Conservation (phyloP, 2,797 vertebrate species). For the Enoplosus armatus region DNA sequence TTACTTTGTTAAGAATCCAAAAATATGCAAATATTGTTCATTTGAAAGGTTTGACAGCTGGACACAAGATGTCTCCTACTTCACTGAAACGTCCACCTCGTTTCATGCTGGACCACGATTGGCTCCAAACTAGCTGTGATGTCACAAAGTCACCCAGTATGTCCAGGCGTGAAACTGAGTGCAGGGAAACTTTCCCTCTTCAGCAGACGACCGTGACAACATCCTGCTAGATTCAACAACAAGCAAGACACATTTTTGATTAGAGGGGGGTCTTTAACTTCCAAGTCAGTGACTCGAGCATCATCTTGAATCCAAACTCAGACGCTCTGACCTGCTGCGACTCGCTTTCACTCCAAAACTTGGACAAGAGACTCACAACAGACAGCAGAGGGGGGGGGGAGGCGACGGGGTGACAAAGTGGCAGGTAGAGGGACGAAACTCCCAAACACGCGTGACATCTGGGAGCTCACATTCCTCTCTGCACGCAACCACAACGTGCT, state of each 20-base stretch:
- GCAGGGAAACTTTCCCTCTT: neutral
- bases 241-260: too few relatives aligned
- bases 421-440: slow-evolving; percentile 35
- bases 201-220: neutral
- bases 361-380: neutral
- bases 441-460: slow-evolving; percentile 26
- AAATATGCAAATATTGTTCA: neutral
- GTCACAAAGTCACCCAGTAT: too few relatives aligned
- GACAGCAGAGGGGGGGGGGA: neutral
- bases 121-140: neutral
- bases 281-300: neutral
- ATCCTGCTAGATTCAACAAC: neutral
- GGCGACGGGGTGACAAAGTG: neutral
- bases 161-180: too few relatives aligned
- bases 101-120: neutral
- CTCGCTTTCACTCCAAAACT: neutral
- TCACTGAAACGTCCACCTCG: neutral
- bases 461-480: slow-evolving; percentile 39
- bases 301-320: neutral
- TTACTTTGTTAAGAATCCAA: neutral
- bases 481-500: slow-evolving; percentile 40
- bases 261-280: neutral
- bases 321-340: neutral
- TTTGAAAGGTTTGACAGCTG: neutral
- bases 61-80: slow-evolving; percentile 6